Evolutionary conservation across 2,888 invertebrate genomes (phyloP).

Genomic region (Cephus pygmeus): DNA sequence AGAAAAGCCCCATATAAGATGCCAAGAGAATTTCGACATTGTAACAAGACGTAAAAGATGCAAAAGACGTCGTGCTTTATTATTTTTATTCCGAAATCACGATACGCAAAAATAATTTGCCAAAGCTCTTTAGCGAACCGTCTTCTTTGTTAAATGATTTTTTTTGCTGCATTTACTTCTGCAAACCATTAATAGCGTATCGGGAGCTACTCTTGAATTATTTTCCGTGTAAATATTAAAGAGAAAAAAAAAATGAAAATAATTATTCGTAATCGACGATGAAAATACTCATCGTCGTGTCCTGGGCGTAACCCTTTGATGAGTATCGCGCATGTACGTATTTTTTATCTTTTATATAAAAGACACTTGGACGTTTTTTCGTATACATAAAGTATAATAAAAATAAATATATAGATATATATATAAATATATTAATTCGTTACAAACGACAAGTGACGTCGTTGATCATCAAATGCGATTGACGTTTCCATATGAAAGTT

Average conservation of each 20-base stretch:
- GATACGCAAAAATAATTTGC: background rate
- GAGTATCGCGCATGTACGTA: background rate
- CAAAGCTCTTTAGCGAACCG: background rate
- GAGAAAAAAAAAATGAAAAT: constrained; percentile 13
- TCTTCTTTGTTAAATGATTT: background rate
- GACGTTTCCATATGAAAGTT: background rate
- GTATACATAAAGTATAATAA: constrained; percentile 4
- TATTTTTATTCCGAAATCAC: background rate
- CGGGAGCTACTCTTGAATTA: background rate
- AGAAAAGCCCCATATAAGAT: background rate
- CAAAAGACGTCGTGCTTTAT: background rate
- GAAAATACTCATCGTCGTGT: background rate
- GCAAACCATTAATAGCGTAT: background rate
- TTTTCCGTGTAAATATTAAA: background rate
- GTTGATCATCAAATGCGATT: background rate
- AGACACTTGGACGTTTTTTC: background rate
- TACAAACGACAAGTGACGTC: background rate
- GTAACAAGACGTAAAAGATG: background rate
- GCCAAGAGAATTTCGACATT: background rate
- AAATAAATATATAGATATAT: constrained; percentile 13
- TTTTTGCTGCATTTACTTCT: background rate
- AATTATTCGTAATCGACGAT: constrained; percentile 30
- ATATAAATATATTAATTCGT: background rate
- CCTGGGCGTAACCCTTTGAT: background rate
- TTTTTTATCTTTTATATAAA: constrained; percentile 8